A percentile compares a stretch with the other conserved stretches of the same genome.
These are phyloP conservation scores for Morpho helenor DNA, from an alignment of 2,888 invertebrate species.

Conservation along the genomic window DNA sequence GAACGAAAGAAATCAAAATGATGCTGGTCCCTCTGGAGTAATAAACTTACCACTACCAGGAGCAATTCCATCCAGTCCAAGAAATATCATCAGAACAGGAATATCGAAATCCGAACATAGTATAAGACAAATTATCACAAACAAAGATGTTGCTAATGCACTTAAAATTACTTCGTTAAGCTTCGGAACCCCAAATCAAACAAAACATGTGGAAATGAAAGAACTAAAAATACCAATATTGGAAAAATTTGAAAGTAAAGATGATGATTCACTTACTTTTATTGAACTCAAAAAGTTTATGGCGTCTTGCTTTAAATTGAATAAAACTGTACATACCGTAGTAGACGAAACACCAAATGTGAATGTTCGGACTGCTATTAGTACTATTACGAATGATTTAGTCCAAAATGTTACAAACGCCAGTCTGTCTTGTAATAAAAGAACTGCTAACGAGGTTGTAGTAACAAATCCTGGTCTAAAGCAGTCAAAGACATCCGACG, in stretches of 20 bases:
- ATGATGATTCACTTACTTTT: slow-evolving; percentile 45
- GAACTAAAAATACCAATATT: slow-evolving; percentile 51
- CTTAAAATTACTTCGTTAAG: slow-evolving; percentile 53
- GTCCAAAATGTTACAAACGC: slow-evolving; percentile 38
- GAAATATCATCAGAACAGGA: slow-evolving; percentile 42
- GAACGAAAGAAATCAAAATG: slow-evolving; percentile 35
- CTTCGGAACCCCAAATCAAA: slow-evolving; percentile 36
- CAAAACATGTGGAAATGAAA: slow-evolving; percentile 27
- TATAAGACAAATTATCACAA: slow-evolving; percentile 56
- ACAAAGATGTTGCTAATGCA: slow-evolving; percentile 58
- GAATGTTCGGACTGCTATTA: slow-evolving; percentile 37
- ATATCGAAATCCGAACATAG: slow-evolving; percentile 69
- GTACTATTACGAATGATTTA: slow-evolving; percentile 32
- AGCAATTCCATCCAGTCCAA: slow-evolving; percentile 38
- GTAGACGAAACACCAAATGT: slow-evolving; percentile 41
- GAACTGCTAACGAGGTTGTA: slow-evolving; percentile 45
- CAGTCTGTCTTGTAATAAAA: slow-evolving; percentile 32
- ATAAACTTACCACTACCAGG: slow-evolving; percentile 57
- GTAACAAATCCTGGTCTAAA: slow-evolving; percentile 48
- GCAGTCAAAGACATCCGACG: slow-evolving; percentile 39
- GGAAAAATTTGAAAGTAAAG: slow-evolving; percentile 33
- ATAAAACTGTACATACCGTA: slow-evolving; percentile 40
- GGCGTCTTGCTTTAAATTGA: slow-evolving; percentile 60
- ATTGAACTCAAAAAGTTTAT: slow-evolving; percentile 62
- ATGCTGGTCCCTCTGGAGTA: slow-evolving; percentile 60